Evolutionary conservation across 2,797 vertebrate species (phyloP).

Genomic region (Neosilurus mollespiculum): DNA sequence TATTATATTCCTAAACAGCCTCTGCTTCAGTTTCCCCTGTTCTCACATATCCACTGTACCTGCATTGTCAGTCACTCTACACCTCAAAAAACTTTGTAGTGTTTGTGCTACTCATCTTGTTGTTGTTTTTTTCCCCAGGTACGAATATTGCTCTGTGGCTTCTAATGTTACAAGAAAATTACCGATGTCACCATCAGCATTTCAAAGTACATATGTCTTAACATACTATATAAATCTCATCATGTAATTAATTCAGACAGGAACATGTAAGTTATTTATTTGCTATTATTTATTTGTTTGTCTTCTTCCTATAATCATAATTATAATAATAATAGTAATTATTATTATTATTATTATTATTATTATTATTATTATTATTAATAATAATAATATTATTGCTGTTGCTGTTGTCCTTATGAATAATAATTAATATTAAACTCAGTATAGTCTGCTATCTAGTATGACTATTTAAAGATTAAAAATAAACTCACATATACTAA

Average conservation of each 20-base stretch:
- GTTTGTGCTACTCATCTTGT: neutral
- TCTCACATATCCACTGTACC: neutral
- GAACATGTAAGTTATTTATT: neutral
- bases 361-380: neutral
- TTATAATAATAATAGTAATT: too few species aligned
- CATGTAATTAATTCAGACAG: neutral
- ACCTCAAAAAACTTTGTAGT: neutral
- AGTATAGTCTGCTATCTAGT: neutral
- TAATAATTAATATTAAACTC: neutral
- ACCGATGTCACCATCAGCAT: neutral
- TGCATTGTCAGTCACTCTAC: neutral
- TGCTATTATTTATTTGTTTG: too few species aligned
- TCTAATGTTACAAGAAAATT: neutral
- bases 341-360: neutral
- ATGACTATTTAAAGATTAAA: neutral
- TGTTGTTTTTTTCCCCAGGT: neutral
- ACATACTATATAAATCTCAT: neutral
- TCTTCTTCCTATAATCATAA: too few species aligned
- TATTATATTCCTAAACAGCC: neutral
- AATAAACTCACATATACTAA: neutral
- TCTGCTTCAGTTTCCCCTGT: neutral
- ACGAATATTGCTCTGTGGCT: neutral
- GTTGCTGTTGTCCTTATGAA: neutral
- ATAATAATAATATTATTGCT: neutral
- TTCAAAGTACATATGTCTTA: neutral